These are phyloP conservation scores for Euclidia mi DNA, from an alignment of 2,888 invertebrate species.

Conservation along the genomic window DNA sequence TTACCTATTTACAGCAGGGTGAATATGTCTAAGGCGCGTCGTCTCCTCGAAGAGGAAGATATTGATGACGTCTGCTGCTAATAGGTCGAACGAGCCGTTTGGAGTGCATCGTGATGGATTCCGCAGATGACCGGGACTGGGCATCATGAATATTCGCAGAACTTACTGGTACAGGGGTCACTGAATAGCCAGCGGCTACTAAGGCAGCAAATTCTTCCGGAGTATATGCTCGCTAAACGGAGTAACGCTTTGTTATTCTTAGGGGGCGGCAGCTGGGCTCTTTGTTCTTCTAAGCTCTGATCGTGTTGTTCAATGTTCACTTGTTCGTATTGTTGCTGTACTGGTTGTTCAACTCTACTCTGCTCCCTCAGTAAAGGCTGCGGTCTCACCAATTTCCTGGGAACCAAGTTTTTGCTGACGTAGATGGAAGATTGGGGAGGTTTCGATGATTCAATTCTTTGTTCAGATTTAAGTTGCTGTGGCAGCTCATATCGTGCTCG, in stretches of 20 bases:
- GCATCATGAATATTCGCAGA: constrained; percentile 71
- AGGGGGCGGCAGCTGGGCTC: constrained; percentile 84
- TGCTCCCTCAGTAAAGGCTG: constrained; percentile 66
- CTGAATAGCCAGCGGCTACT: constrained; percentile 86
- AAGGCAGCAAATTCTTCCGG: constrained; percentile 87
- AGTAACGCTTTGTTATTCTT: constrained; percentile 86
- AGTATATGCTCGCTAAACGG: too few species aligned
- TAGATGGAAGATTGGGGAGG: constrained; percentile 83
- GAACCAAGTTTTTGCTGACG: constrained; percentile 80
- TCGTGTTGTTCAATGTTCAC: constrained; percentile 71
- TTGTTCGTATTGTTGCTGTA: constrained; percentile 55
- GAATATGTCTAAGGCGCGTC: constrained; percentile 79
- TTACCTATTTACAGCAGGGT: constrained; percentile 77
- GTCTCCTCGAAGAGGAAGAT: constrained; percentile 83
- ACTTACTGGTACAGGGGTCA: constrained; percentile 85
- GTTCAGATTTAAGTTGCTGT: constrained; percentile 66
- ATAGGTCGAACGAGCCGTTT: constrained; percentile 59
- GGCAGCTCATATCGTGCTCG: constrained; percentile 74
- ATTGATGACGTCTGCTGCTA: constrained; percentile 79
- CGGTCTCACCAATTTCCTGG: constrained; percentile 71
- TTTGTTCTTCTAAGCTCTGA: constrained; percentile 77
- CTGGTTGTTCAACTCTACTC: constrained; percentile 59
- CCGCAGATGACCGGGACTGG: constrained; percentile 79
- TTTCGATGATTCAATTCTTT: constrained; percentile 73
- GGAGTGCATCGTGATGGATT: constrained; percentile 63